These are phyloP conservation scores for Lycocorax pyrrhopterus DNA, from an alignment of 2,113 vertebrate species.

Conservation along the genomic window DNA sequence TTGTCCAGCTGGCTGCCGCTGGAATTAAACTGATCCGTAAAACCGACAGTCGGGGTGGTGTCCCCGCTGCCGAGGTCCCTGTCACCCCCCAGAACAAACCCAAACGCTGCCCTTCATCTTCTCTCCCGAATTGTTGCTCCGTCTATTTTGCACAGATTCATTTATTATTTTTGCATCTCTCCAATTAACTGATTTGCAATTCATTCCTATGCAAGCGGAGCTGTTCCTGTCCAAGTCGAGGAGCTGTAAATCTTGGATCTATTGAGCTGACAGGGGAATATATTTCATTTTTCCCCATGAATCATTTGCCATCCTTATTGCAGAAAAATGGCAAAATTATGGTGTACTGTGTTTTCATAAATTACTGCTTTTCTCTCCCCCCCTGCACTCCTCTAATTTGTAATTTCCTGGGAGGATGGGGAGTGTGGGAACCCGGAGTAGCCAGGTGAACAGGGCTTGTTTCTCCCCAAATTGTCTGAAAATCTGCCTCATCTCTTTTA, in stretches of 20 bases:
- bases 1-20: background rate
- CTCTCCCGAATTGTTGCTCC: background rate
- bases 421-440: slow-evolving; percentile 21
- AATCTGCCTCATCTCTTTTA: background rate
- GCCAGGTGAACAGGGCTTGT: slow-evolving; percentile 8
- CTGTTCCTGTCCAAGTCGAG: slow-evolving; percentile 74
- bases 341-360: slow-evolving; percentile 78
- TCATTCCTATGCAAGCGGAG: slow-evolving; percentile 75
- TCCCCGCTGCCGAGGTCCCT: background rate
- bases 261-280: slow-evolving; percentile 76
- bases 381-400: background rate
- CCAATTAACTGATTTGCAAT: slow-evolving; percentile 75
- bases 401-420: slow-evolving; percentile 45
- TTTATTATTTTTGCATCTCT: slow-evolving; percentile 41
- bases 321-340: slow-evolving; percentile 83
- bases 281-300: slow-evolving; percentile 80
- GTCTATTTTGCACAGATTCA: background rate
- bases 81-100: background rate
- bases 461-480: background rate
- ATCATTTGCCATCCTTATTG: slow-evolving; percentile 79
- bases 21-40: background rate
- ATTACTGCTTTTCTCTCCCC: slow-evolving; percentile 60
- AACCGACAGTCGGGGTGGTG: background rate
- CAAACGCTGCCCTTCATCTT: background rate
- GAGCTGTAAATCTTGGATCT: slow-evolving; percentile 80